A percentile compares a stretch with the other conserved stretches of the same genome.
These are phyloP conservation scores for Lutjanus erythropterus DNA, from an alignment of 2,113 vertebrate genomes.

Conservation along the genomic window DNA sequence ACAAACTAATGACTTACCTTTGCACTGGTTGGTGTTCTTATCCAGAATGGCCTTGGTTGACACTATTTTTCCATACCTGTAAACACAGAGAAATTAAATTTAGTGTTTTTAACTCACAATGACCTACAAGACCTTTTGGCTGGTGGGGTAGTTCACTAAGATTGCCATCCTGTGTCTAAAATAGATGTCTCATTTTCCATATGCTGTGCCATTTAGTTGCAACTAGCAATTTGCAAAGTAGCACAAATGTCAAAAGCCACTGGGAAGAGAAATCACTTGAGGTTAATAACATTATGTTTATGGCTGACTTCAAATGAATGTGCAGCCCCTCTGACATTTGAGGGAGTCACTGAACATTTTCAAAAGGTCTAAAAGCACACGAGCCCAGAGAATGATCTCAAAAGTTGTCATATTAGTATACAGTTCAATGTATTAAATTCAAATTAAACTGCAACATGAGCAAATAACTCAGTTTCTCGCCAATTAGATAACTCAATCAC, in stretches of 20 bases:
- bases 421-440: conserved; percentile 8
- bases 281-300: conserved; percentile 77
- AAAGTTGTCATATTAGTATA: conserved; percentile 21
- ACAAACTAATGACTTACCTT: conserved; percentile 87
- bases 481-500: background rate
- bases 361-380: conserved; percentile 58
- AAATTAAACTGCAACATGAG: background rate
- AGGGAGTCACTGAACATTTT: conserved; percentile 67
- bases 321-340: conserved; percentile 75
- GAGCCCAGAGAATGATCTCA: background rate
- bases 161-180: conserved; percentile 11
- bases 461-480: background rate
- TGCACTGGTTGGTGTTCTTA: conserved; percentile 99
- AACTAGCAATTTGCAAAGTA: conserved; percentile 67
- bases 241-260: conserved; percentile 72
- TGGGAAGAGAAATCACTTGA: conserved; percentile 66
- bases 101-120: conserved; percentile 14
- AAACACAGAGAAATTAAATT: conserved; percentile 63
- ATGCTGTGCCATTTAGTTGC: conserved; percentile 50
- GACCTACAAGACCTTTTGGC: conserved; percentile 26
- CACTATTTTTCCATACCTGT: conserved; percentile 97
- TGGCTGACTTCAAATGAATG: conserved; percentile 68
- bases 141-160: conserved; percentile 23
- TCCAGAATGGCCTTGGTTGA: conserved; percentile 99
- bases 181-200: conserved; percentile 37